Evolutionary conservation across 2,113 vertebrate genomes (phyloP), one percentile per base, ranked within the genome.

Genomic region (Nannobrachium achirus): DNA sequence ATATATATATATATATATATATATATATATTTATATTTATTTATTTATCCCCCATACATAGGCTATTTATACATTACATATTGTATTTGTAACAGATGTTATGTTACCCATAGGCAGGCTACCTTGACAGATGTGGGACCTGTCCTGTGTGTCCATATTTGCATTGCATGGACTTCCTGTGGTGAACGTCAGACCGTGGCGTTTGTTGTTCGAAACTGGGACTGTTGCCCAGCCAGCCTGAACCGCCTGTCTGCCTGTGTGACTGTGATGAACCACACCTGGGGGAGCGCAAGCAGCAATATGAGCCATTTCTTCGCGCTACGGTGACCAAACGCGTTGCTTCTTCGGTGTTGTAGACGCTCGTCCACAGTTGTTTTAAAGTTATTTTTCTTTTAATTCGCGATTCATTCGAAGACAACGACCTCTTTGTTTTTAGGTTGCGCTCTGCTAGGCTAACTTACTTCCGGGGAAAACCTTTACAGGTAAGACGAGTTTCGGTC

Each of bases 401-500:
- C n/a, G n/a, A 52, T 20, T 16, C 9, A 52, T 10, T 52, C 8
- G 10, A 10, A 46, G 13, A 20, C 25, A 4, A 13, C 11, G 33
- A 9, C 15, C 40, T 83, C 71, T 84, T 89, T 83, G 81, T 89
- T 81, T 76, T 33, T 66, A 73, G 69, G 77, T 80, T 66, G 25
- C 3, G 25, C n/a, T n/a, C n/a, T 65, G 76, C 83, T 15, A 33
- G 25, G 25, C 25, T 33, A 33, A 33, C 25, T 33, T 33, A 88
- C 92, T 93, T 93, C 92, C 91, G 90, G 80, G 25, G 86, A 73
- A 65, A 81, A 76, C 81, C 81, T 82, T 42, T 71, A 75, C 91
- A 93, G 92, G 91, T 93, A 92, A 92, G 89, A 48, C 80, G 80
- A 86, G 87, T 92, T 91, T 91, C 90, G 80, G 51, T 88, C 60